Evolutionary conservation across 2,113 vertebrate genomes (phyloP).

Genomic region (Platysteira castanea): DNA sequence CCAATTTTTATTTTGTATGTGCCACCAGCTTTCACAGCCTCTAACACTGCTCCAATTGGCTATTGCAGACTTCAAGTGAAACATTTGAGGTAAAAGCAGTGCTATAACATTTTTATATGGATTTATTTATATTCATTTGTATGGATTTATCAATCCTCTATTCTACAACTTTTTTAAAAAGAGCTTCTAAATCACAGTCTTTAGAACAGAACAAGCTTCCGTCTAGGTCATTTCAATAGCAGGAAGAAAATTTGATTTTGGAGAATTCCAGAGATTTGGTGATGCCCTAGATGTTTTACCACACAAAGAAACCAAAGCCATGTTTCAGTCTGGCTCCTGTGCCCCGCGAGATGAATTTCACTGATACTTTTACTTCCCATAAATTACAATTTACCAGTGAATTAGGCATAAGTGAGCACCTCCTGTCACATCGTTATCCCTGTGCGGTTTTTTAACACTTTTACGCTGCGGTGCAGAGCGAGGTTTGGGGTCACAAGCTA

Average conservation of each 20-base stretch:
- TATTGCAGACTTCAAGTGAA: neutral
- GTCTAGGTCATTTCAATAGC: rapidly evolving
- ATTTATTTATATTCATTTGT: neutral
- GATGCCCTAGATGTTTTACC: rapidly evolving
- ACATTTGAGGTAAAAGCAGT: neutral
- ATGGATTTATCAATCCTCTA: neutral
- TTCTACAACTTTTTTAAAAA: neutral
- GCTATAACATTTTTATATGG: rapidly evolving
- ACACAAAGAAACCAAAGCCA: neutral
- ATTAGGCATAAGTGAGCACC: neutral
- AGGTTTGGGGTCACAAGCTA: rapidly evolving
- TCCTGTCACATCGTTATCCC: neutral
- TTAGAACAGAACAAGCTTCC: neutral
- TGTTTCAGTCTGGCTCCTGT: rapidly evolving
- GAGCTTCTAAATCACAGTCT: neutral
- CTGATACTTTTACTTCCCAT: neutral
- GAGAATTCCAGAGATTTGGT: neutral
- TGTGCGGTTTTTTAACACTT: rapidly evolving
- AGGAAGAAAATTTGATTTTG: neutral
- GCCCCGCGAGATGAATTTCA: rapidly evolving
- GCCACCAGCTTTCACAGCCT: neutral
- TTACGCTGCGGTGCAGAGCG: rapidly evolving
- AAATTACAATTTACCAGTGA: neutral
- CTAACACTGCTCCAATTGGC: neutral
- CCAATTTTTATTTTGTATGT: neutral